phyloP scores from a whole-genome alignment of 2,113 vertebrate species.

The Sclerurus mexicanus region DNA sequence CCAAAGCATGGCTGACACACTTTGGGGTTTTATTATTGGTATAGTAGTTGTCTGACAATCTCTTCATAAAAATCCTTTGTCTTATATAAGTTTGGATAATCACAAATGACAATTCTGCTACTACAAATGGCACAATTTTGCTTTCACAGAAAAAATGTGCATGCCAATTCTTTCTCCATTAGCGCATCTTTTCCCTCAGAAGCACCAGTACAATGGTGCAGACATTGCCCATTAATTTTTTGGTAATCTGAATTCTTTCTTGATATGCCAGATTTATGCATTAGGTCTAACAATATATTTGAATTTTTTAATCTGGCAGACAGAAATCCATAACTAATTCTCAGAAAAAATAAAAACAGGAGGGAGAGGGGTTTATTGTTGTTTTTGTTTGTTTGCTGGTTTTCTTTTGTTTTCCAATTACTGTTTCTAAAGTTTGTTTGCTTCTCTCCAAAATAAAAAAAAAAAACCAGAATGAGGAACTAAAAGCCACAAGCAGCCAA shows the following conservation, averaged over 20 bases:
- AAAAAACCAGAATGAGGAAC: background rate
- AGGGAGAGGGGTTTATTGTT: fast-evolving
- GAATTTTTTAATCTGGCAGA: background rate
- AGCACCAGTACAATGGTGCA: background rate
- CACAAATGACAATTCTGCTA: background rate
- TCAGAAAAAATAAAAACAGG: background rate
- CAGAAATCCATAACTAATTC: background rate
- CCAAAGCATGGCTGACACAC: background rate
- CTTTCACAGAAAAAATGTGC: background rate
- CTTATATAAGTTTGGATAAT: background rate
- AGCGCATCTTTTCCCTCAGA: background rate
- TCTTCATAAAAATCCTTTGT: background rate
- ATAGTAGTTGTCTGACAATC: background rate
- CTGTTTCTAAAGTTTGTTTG: background rate
- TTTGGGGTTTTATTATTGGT: background rate
- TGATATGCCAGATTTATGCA: background rate
- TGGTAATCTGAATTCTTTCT: background rate
- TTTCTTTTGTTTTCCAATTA: background rate
- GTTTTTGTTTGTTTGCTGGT: background rate
- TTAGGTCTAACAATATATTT: background rate
- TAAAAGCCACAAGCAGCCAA: background rate
- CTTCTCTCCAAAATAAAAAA: background rate
- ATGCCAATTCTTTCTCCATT: background rate
- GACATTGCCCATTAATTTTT: background rate
- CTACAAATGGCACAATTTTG: background rate